Evolutionary conservation across 1,140 invertebrate genomes (phyloP).

Genomic region (Littorina saxatilis): DNA sequence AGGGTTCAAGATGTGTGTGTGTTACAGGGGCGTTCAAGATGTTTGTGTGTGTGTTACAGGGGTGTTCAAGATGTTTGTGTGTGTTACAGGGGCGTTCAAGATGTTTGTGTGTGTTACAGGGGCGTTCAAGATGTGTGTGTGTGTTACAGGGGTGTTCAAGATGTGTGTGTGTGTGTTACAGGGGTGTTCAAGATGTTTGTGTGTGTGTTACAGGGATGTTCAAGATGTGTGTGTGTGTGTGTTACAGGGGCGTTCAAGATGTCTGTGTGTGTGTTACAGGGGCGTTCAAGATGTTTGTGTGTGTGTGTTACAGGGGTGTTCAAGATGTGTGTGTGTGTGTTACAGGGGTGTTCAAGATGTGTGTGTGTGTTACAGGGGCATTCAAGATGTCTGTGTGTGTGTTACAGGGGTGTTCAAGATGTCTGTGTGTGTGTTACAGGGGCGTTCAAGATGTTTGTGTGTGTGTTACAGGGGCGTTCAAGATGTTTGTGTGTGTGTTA

Average conservation of each 20-base stretch:
- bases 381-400: background rate
- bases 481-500: conserved; percentile 26
- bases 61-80: background rate
- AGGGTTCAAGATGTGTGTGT: too few relatives aligned
- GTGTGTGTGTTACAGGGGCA: too few relatives aligned
- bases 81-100: conserved; percentile 40
- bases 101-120: too few relatives aligned
- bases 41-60: conserved; percentile 85
- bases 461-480: background rate
- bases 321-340: conserved; percentile 9
- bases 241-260: conserved; percentile 87
- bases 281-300: conserved; percentile 99
- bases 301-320: too few relatives aligned
- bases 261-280: too few relatives aligned
- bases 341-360: conserved; percentile 35
- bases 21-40: conserved; percentile 89
- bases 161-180: background rate
- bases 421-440: background rate
- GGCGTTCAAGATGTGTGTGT: too few relatives aligned
- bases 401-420: background rate
- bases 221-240: conserved; percentile 1
- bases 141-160: background rate
- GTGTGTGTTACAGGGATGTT: background rate
- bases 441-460: background rate
- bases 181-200: background rate